A percentile compares a stretch with the other conserved stretches of the same genome.
Evolutionary conservation across 2,797 vertebrate genomes (phyloP).

Genomic region (Chiloscyllium punctatum): DNA sequence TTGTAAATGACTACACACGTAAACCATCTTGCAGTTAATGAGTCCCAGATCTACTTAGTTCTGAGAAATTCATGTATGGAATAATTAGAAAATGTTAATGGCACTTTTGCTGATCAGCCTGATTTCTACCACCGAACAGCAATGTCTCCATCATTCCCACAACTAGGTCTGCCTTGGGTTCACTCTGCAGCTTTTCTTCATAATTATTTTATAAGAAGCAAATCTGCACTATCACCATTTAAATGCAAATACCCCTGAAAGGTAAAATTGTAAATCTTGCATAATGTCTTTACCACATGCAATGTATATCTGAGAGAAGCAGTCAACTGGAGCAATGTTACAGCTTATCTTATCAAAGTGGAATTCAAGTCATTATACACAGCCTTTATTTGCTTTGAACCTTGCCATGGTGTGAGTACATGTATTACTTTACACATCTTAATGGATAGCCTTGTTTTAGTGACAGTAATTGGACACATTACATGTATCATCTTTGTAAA

Average conservation of each 20-base stretch:
- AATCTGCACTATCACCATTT: neutral
- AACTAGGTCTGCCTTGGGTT: neutral
- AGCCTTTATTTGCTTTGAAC: neutral
- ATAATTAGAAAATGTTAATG: slow-evolving; percentile 16
- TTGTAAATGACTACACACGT: neutral
- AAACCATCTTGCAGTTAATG: neutral
- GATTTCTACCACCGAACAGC: neutral
- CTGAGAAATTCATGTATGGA: neutral
- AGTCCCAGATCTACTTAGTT: neutral
- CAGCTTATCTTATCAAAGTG: neutral
- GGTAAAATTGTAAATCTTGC: neutral
- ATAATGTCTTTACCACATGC: neutral
- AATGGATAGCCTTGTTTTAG: neutral
- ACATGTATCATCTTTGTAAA: neutral
- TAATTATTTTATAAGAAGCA: neutral
- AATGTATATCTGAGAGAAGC: neutral
- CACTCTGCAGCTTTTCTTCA: neutral
- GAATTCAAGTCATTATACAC: neutral
- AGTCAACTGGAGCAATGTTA: neutral
- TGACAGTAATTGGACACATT: slow-evolving; percentile 11
- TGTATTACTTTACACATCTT: neutral
- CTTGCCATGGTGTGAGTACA: neutral
- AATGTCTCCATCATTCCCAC: neutral
- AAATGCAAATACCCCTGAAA: neutral
- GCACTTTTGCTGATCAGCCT: neutral